Base-by-base conservation (phyloP, 2,797 vertebrate species). In the Ceryle rudis region DNA sequence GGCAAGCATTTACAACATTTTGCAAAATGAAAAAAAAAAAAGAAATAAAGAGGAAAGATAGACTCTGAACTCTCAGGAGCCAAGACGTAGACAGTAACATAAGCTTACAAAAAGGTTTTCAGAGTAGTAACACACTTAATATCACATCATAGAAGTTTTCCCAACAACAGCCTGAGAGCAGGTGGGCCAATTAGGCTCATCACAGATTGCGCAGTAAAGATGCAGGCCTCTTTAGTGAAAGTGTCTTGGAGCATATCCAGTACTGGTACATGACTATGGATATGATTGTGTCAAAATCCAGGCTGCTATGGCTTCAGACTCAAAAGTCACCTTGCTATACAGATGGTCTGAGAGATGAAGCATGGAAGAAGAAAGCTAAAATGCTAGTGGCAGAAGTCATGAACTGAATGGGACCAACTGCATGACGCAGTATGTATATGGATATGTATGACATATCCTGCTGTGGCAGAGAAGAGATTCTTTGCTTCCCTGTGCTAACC, bases 331-430 rank as follows among this genome's bases (percentile, higher is more conserved):
- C 91, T 95, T 93, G 88, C 67, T 89, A 25, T 75, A 70, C 96
- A 97, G 96, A 97, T 97, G 96, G 97, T 58, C 92, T 79, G 94
- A 97, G 93, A 95, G 55, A 95, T 92, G 96, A 93, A 96, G 93
- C 94, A 94, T 95, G 77, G 87, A 89, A 79, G 44, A 70, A 72
- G 62, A 47, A 69, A 84, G 61, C 29, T 89, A 31, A 91, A 96
- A 77, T 75, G 81, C 86, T 85, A 18, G 73, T 95, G 86, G 91
- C 82, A 85, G 81, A 92, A 97, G 90, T 89, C 88, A 25, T 73
- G 81, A 89, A 85, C 90, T 46, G 51, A 71, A 35, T 6, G 28
- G 17, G 4, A 81, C 74, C 51, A 60, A 90, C 44, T 73, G 77
- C 83, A 92, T 0, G 0, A 73, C 86, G 67, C 41, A 82, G n/a